These are phyloP conservation scores for Drosophila seclusa DNA, from an alignment of 2,888 invertebrate species.

Conservation along the genomic window DNA sequence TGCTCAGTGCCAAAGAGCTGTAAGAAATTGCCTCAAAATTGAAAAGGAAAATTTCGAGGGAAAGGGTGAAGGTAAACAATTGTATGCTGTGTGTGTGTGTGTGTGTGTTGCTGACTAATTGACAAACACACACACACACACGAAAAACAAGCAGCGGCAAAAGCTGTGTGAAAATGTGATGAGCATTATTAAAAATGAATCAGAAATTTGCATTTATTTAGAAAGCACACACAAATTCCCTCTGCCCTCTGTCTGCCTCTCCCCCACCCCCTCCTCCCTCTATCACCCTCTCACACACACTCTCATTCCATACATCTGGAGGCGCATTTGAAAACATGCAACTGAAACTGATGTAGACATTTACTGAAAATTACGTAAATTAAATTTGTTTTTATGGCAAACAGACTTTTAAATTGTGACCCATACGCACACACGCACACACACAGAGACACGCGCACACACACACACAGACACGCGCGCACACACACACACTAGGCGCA, in stretches of 20 bases:
- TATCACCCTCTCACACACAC: neutral
- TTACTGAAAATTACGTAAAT: conserved; percentile 80
- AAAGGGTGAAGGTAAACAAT: conserved; percentile 7
- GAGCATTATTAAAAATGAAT: conserved; percentile 79
- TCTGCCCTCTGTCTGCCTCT: neutral
- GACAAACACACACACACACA: conserved; percentile 9
- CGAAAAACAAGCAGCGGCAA: conserved; percentile 18
- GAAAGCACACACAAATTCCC: conserved; percentile 4
- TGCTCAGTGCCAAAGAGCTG: neutral
- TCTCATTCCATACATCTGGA: neutral
- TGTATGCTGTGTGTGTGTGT: neutral
- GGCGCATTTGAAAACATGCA: conserved; percentile 61
- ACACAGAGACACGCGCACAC: conserved; percentile 10
- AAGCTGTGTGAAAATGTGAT: conserved; percentile 64
- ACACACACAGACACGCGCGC: neutral
- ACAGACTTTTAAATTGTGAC: conserved; percentile 67
- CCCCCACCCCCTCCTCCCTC: too few relatives aligned
- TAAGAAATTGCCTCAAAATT: conserved; percentile 18
- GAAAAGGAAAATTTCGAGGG: neutral
- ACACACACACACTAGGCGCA: neutral
- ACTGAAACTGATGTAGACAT: conserved; percentile 79
- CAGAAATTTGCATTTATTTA: conserved; percentile 74
- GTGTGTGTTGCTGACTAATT: conserved; percentile 40
- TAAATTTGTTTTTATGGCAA: conserved; percentile 78
- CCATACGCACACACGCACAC: conserved; percentile 24